Percentiles rank a stretch among this genome's conserved stretches.
Evolutionary conservation across 2,888 invertebrate species (phyloP).

Genomic region (Lissocephala sabroskyi): DNA sequence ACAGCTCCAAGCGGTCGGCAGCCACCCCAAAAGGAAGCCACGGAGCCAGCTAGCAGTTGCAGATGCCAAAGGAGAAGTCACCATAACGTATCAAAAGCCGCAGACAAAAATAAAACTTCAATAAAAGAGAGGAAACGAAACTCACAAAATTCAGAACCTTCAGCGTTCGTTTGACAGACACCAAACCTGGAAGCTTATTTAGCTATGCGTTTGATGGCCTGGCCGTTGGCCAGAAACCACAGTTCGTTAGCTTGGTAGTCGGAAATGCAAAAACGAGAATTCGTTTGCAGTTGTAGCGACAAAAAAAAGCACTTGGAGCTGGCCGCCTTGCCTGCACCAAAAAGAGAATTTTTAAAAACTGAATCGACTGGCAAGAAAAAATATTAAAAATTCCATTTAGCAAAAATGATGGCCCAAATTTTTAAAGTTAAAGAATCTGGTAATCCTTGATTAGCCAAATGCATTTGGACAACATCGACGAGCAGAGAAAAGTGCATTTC

Average conservation of each 20-base stretch:
- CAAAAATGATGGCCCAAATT: too few species aligned
- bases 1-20: slow-evolving; percentile 50
- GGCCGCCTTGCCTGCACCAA: too few species aligned
- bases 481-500: too few species aligned
- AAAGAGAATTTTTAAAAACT: too few species aligned
- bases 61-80: slow-evolving; percentile 1
- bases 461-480: too few species aligned
- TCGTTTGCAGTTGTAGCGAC: too few species aligned
- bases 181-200: slow-evolving; percentile 15
- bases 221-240: neutral
- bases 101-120: slow-evolving; percentile 16
- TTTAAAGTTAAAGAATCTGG: too few species aligned
- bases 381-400: too few species aligned
- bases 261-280: too few species aligned
- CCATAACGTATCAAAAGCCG: slow-evolving; percentile 3
- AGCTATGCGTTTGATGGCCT: slow-evolving; percentile 22
- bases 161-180: neutral
- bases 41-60: slow-evolving; percentile 7
- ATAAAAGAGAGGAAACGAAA: slow-evolving; percentile 1
- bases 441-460: too few species aligned
- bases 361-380: too few species aligned
- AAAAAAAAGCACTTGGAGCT: too few species aligned
- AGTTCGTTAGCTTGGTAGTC: neutral
- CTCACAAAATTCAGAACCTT: slow-evolving; percentile 25
- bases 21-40: slow-evolving; percentile 1